Conservation (phyloP, 2,797 vertebrate genomes). For the Vespertilio murinus region DNA sequence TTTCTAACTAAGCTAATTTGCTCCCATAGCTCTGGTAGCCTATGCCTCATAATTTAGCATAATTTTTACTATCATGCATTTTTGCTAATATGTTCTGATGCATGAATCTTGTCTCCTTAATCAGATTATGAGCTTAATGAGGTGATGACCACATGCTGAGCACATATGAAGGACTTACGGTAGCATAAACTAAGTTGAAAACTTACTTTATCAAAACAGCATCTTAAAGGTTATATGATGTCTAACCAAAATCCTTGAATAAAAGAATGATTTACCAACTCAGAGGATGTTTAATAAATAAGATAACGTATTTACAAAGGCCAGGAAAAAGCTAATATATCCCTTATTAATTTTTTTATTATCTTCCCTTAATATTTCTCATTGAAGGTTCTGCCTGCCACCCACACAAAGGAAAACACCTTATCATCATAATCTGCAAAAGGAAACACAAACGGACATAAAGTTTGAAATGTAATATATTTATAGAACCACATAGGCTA, state of each 20-base stretch:
- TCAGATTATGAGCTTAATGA: neutral
- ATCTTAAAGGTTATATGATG: neutral
- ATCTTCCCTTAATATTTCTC: neutral
- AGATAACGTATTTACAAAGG: neutral
- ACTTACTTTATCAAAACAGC: constrained; percentile 3
- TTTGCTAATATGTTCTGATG: constrained; percentile 5
- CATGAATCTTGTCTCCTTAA: neutral
- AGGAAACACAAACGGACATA: neutral
- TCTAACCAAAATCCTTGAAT: neutral
- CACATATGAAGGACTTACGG: neutral
- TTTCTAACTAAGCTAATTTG: neutral
- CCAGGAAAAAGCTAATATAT: neutral
- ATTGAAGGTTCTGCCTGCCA: neutral
- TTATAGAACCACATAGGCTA: neutral
- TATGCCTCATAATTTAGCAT: neutral
- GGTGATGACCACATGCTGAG: neutral
- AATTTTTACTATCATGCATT: neutral
- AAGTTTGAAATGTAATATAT: neutral
- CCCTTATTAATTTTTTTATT: neutral
- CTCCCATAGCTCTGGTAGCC: neutral
- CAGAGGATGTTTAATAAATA: neutral
- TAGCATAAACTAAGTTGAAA: neutral
- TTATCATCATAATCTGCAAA: neutral
- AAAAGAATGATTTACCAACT: neutral
- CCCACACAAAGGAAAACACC: neutral